Evolutionary conservation across 2,888 invertebrate genomes (phyloP), one percentile per base, ranked within the genome.

Genomic region (Epicampocera succincta): DNA sequence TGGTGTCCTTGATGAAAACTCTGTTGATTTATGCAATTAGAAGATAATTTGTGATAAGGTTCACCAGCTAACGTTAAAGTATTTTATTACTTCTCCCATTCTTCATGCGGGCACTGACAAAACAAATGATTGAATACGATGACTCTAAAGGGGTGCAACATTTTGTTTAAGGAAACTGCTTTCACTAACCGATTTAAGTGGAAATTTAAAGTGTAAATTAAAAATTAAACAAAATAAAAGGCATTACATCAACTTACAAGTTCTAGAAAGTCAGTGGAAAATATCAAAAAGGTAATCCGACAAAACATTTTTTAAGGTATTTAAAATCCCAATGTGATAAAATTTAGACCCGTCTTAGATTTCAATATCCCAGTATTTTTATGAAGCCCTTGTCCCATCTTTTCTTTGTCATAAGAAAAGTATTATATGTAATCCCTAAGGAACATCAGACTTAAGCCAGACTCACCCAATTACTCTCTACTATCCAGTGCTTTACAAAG

Each of bases 1-100:
- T 21, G 33, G 25, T 65, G 63, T 81, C 73, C 73, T 81, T 69
- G 68, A 65, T 77, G 77, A 73, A 81, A 81, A 81, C 77, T 77
- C 73, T 81, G 77, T 71, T 74, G 69, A 82, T 78, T 74, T 69
- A 60, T 69, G 74, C 74, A 65, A 74, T 74, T 82, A 81, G 68
- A 68, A 50, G 15, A 56, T 50, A 38, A 68, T 44, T 44, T 21
- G 38, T 42, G 46, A 66, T 48, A 61, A 29, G 63, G 54, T 77
- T 63, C 44, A 46, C n/a, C 52, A n/a, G n/a, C n/a, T 17, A 65
- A 58, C 29, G 11, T 74, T 56, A 25, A 48, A 56, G 21, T 48
- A 74, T 56, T 74, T 66, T 46, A 29, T 54, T 58, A 12, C 40
- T 48, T 63, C 40, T 25, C 13, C 29, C 60, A 68, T 66, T 19